phyloP scores from a whole-genome alignment of 2,113 vertebrate genomes.

The human (Homo sapiens) region DNA sequence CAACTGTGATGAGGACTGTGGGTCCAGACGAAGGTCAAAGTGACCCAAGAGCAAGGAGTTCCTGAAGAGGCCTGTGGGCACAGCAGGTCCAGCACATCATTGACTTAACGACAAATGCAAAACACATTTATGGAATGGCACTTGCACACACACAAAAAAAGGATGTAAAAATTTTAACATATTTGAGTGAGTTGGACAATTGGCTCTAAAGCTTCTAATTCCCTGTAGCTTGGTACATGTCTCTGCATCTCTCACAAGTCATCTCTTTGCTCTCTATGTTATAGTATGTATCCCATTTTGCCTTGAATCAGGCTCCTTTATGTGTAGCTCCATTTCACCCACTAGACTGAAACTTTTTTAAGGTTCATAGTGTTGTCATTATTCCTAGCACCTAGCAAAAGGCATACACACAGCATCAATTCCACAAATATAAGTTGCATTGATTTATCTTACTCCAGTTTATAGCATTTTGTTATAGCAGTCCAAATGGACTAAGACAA shows the following conservation, averaged over 20 bases:
- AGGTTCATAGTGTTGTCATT: background rate
- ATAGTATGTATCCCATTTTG: background rate
- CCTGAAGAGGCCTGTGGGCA: background rate
- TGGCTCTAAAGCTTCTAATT: background rate
- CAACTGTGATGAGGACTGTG: background rate
- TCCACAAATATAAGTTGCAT: background rate
- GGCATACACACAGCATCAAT: background rate
- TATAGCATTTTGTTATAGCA: no score
- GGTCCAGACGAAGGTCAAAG: background rate
- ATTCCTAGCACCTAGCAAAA: background rate
- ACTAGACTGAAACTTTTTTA: background rate
- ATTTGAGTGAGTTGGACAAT: background rate
- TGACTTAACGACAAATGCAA: background rate
- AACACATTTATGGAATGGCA: background rate
- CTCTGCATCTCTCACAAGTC: background rate
- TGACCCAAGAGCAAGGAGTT: background rate
- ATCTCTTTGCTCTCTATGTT: background rate
- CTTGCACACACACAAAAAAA: no score
- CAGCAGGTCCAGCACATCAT: background rate
- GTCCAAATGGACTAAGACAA: background rate
- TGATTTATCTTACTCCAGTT: background rate
- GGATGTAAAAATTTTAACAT: background rate
- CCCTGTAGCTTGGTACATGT: background rate
- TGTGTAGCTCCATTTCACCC: background rate
- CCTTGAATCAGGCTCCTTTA: background rate